Percentiles rank a stretch among this genome's conserved stretches.
Conservation (phyloP, 2,113 vertebrate species). For the Rissa tridactyla region DNA sequence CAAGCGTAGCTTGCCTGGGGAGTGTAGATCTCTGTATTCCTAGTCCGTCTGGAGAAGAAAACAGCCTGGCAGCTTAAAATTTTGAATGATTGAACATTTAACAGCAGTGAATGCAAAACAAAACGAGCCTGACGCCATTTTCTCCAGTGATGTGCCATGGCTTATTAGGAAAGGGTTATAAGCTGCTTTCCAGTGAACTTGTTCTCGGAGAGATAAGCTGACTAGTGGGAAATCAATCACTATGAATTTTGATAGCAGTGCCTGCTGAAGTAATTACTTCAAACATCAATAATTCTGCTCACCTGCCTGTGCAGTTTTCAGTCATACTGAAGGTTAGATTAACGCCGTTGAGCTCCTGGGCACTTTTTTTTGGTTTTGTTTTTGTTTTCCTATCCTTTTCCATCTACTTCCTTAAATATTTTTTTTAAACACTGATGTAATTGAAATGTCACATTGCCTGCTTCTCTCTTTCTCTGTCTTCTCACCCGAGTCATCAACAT, state of each 20-base stretch:
- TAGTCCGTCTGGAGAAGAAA: neutral
- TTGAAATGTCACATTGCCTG: constrained; percentile 6
- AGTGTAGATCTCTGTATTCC: neutral
- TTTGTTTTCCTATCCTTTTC: constrained; percentile 11
- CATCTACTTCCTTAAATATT: neutral
- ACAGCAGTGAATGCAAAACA: constrained; percentile 52
- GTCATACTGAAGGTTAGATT: constrained; percentile 54
- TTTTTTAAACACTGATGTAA: neutral
- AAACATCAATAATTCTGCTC: constrained; percentile 66
- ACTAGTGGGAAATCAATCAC: constrained; percentile 70
- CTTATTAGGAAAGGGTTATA: constrained; percentile 70
- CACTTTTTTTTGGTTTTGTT: constrained; percentile 29
- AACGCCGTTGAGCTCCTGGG: neutral
- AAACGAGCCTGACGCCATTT: constrained; percentile 45
- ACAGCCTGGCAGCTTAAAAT: neutral
- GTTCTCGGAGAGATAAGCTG: constrained; percentile 66
- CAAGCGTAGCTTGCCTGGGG: neutral
- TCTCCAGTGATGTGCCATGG: constrained; percentile 43
- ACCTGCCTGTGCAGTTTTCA: constrained; percentile 46
- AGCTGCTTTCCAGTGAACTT: constrained; percentile 56
- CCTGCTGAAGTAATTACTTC: constrained; percentile 63
- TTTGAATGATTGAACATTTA: constrained; percentile 40
- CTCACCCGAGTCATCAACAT: neutral
- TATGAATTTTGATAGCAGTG: constrained; percentile 66
- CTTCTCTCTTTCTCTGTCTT: constrained; percentile 8